phyloP scores from a whole-genome alignment of 2,797 vertebrate species.

The Eleutherodactylus coqui region DNA sequence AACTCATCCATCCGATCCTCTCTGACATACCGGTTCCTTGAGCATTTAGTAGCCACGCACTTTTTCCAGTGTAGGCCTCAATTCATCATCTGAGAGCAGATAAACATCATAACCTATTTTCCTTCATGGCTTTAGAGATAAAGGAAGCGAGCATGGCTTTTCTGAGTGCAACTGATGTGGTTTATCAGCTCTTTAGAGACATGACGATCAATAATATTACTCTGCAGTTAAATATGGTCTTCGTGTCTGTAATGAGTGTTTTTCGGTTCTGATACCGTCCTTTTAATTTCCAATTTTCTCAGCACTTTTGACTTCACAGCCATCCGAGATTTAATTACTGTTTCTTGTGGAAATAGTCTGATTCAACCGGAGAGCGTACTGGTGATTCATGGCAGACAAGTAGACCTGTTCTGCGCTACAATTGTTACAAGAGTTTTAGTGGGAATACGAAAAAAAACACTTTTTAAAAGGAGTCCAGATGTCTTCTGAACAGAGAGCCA shows the following conservation, averaged over 20 bases:
- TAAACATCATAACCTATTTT: slow-evolving; percentile 21
- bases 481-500: neutral
- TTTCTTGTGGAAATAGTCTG: slow-evolving; percentile 33
- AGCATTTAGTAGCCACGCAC: neutral
- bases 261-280: slow-evolving; percentile 25
- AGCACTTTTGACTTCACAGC: slow-evolving; percentile 33
- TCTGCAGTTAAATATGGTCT: slow-evolving; percentile 26
- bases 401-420: neutral
- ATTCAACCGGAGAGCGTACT: neutral
- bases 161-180: slow-evolving; percentile 15
- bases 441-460: neutral
- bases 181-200: slow-evolving; percentile 48
- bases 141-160: slow-evolving; percentile 24
- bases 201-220: slow-evolving; percentile 38
- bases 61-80: neutral
- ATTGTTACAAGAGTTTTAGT: too few relatives aligned
- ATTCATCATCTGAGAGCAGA: slow-evolving; percentile 15
- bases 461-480: neutral
- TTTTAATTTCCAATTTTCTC: slow-evolving; percentile 40
- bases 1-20: neutral
- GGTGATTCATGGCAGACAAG: neutral
- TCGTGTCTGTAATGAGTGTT: slow-evolving; percentile 37
- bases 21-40: neutral
- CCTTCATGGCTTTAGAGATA: slow-evolving; percentile 32
- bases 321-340: slow-evolving; percentile 28